These are phyloP conservation scores for Diadumene lineata DNA, from an alignment of 92 coral and sea anemone genomes.

Conservation along the genomic window DNA sequence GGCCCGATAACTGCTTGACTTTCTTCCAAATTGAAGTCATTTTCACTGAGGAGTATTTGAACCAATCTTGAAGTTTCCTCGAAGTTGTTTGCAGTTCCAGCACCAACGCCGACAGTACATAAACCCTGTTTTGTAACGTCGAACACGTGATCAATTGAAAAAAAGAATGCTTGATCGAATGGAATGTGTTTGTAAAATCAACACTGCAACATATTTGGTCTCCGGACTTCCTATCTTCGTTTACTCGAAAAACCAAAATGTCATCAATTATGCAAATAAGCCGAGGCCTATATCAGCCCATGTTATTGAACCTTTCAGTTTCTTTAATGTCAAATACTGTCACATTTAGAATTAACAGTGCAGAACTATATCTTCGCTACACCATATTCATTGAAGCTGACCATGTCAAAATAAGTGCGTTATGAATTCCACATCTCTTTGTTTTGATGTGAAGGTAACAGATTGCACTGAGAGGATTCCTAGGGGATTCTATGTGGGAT, in stretches of 20 bases:
- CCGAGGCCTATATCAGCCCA: neutral
- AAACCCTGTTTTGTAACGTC: neutral
- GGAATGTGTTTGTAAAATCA: neutral
- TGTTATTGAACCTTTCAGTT: neutral
- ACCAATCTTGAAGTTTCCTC: too few species aligned
- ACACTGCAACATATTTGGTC: neutral
- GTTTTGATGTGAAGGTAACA: neutral
- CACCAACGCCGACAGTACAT: neutral
- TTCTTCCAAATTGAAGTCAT: constrained; percentile 61
- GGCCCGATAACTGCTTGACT: constrained; percentile 41
- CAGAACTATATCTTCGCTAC: too few species aligned
- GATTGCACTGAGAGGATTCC: neutral
- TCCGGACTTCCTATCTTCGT: neutral
- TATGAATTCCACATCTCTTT: too few species aligned
- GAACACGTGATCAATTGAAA: neutral
- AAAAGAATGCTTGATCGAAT: neutral
- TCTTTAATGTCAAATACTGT: neutral
- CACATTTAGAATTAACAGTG: neutral
- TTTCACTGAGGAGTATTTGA: neutral
- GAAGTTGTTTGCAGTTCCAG: neutral
- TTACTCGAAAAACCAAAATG: neutral
- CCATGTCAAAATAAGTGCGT: too few species aligned
- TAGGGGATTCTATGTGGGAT: neutral
- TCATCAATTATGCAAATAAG: constrained; percentile 6
- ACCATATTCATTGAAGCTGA: too few species aligned